Evolutionary conservation across 1,140 invertebrate species (phyloP).

Genomic region (Tetramorium alpestre): DNA sequence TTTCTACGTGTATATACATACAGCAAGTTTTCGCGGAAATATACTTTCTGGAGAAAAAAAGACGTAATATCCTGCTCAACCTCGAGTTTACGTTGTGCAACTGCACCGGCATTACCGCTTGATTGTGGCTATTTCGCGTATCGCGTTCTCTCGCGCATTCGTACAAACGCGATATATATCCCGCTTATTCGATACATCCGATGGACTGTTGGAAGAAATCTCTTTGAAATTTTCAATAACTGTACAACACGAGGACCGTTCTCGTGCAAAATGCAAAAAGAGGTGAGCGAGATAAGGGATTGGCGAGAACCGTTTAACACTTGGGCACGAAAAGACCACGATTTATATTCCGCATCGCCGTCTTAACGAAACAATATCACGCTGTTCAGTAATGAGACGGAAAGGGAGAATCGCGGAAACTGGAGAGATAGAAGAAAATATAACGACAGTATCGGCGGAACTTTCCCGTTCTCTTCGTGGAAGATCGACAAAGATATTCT

Average conservation of each 20-base stretch:
- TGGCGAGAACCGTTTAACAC: slow-evolving; percentile 27
- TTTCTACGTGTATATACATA: neutral
- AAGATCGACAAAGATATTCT: slow-evolving; percentile 55
- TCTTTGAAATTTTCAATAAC: slow-evolving; percentile 14
- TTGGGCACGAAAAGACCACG: neutral
- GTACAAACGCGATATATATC: slow-evolving; percentile 14
- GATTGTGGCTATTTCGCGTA: neutral
- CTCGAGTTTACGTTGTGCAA: slow-evolving; percentile 37
- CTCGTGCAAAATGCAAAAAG: neutral
- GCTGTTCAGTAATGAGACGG: slow-evolving; percentile 38
- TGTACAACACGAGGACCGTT: neutral
- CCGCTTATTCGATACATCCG: slow-evolving; percentile 46
- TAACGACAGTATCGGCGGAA: slow-evolving; percentile 58
- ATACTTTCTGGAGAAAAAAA: slow-evolving; percentile 28
- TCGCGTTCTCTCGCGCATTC: slow-evolving; percentile 20
- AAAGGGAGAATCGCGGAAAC: slow-evolving; percentile 21
- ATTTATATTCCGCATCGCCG: slow-evolving; percentile 56
- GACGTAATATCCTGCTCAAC: slow-evolving; percentile 47
- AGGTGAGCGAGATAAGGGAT: neutral
- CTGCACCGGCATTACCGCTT: neutral
- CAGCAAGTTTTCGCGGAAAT: slow-evolving; percentile 25
- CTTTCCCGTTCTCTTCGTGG: slow-evolving; percentile 35
- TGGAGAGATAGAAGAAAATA: slow-evolving; percentile 42
- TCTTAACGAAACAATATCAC: slow-evolving; percentile 39
- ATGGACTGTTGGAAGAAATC: slow-evolving; percentile 14